Conservation (phyloP, 2,113 vertebrate genomes). For the Ctenomys sociabilis region DNA sequence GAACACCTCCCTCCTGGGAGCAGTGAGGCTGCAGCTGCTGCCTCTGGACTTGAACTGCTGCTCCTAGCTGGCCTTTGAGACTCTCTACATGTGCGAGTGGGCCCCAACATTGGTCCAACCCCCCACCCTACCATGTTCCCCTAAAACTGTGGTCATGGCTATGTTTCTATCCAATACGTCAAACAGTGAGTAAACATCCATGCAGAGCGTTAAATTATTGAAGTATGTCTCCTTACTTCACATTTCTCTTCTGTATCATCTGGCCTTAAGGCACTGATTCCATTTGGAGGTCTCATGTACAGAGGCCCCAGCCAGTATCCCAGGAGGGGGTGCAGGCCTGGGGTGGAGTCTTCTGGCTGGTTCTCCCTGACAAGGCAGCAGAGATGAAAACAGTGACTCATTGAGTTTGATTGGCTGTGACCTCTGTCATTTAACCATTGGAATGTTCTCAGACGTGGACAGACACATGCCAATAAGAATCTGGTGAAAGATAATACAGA, state of each 20-base stretch:
- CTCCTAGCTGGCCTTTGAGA: not conserved
- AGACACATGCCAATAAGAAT: constrained; percentile 57
- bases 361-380: not conserved
- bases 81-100: accelerated
- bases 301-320: not conserved
- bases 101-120: not conserved
- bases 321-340: not conserved
- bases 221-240: not conserved
- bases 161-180: not conserved
- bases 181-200: not conserved
- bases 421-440: constrained; percentile 21
- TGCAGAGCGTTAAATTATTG: not conserved
- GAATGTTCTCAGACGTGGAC: not conserved
- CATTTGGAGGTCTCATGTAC: not conserved
- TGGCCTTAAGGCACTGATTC: not conserved
- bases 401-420: not conserved
- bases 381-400: not conserved
- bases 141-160: not conserved
- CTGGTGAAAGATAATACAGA: not conserved
- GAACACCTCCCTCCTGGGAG: not conserved
- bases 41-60: not conserved
- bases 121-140: not conserved
- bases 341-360: not conserved
- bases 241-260: not conserved
- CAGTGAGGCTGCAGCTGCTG: not conserved